These are phyloP conservation scores for Typhlichthys eigenmanni DNA, from an alignment of 2,797 vertebrate genomes.

Conservation along the genomic window DNA sequence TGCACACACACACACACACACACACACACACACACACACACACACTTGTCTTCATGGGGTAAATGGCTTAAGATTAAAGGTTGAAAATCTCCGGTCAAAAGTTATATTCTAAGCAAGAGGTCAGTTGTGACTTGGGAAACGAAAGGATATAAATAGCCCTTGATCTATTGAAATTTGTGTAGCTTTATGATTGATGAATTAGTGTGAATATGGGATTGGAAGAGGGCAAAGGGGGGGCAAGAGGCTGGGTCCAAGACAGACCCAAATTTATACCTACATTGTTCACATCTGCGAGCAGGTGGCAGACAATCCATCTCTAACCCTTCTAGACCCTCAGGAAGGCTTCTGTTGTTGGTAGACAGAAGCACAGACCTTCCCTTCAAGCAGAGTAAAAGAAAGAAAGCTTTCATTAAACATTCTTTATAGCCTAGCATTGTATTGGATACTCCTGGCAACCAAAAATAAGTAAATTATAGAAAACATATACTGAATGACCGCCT, in stretches of 20 bases:
- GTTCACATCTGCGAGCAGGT: conserved; percentile 64
- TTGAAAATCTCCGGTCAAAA: conserved; percentile 9
- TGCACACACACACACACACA: too few species aligned
- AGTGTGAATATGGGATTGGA: conserved; percentile 29
- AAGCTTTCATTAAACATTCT: conserved; percentile 75
- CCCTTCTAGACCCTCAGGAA: conserved; percentile 70
- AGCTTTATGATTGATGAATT: conserved; percentile 44
- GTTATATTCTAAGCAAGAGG: conserved; percentile 23
- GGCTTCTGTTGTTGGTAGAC: conserved; percentile 69
- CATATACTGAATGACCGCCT: conserved; percentile 54
- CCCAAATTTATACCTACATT: conserved; percentile 74
- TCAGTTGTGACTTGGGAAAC: conserved; percentile 7
- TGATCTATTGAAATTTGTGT: conserved; percentile 39
- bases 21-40: too few species aligned
- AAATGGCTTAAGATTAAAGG: too few species aligned
- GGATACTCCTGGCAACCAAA: conserved; percentile 65
- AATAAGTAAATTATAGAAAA: conserved; percentile 73
- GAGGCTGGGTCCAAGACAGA: conserved; percentile 49
- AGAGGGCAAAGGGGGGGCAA: conserved; percentile 33
- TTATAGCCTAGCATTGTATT: conserved; percentile 65
- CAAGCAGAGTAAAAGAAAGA: conserved; percentile 68
- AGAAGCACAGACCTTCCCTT: conserved; percentile 67
- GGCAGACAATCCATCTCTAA: conserved; percentile 67
- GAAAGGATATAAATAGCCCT: conserved; percentile 28
- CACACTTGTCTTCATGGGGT: too few species aligned